These are phyloP conservation scores for Venusia cambrica DNA, from an alignment of 2,888 invertebrate genomes.

Conservation along the genomic window DNA sequence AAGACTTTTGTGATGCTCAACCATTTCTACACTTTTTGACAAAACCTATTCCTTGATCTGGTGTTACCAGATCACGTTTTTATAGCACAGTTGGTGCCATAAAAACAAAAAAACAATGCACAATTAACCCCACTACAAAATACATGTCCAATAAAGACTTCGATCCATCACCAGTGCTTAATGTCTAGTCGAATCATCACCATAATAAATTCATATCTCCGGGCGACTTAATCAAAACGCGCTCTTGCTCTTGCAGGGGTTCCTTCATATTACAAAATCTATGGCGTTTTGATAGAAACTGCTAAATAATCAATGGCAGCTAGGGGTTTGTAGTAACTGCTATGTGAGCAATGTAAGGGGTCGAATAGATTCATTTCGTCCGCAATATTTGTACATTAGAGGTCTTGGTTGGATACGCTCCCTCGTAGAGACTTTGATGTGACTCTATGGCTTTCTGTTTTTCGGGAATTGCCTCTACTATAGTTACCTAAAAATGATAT, in stretches of 20 bases:
- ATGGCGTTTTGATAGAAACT: constrained; percentile 24
- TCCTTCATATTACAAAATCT: constrained; percentile 19
- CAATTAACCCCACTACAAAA: constrained; percentile 22
- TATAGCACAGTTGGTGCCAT: too few species aligned
- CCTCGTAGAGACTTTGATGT: constrained; percentile 51
- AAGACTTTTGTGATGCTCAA: too few species aligned
- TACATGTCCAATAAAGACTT: constrained; percentile 40
- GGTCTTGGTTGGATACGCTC: constrained; percentile 75
- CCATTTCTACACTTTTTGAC: too few species aligned
- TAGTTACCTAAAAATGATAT: too few species aligned
- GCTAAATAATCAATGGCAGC: constrained; percentile 10
- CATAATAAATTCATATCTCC: constrained; percentile 67
- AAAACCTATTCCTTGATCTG: too few species aligned
- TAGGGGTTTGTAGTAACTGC: constrained; percentile 26
- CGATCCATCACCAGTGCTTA: constrained; percentile 46
- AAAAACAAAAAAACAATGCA: constrained; percentile 10
- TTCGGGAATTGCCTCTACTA: constrained; percentile 48
- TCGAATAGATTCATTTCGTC: constrained; percentile 77
- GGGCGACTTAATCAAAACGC: constrained; percentile 72
- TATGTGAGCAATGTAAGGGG: constrained; percentile 31
- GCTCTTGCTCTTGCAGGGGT: constrained; percentile 49
- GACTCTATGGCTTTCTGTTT: constrained; percentile 57
- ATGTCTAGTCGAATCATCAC: constrained; percentile 47
- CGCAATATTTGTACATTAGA: constrained; percentile 81
- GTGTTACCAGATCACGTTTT: too few species aligned